phyloP scores from a whole-genome alignment of 2,797 vertebrate species.

The Gadopsis bispinosus region DNA sequence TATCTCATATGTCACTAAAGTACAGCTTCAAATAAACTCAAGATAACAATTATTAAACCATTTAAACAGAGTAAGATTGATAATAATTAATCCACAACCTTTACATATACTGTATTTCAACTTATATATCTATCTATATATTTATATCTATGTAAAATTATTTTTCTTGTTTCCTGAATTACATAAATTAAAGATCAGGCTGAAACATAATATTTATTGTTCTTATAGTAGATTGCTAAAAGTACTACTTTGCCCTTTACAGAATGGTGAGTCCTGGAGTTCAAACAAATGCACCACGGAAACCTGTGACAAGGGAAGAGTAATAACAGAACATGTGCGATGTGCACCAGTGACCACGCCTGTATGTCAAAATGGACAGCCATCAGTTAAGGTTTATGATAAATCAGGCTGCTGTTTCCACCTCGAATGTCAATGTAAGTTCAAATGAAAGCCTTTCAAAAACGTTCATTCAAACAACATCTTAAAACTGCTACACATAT shows the following conservation, averaged over 20 bases:
- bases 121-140: neutral
- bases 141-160: neutral
- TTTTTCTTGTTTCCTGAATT: neutral
- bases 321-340: constrained; percentile 38
- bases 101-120: neutral
- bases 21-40: neutral
- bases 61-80: neutral
- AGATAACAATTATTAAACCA: neutral
- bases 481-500: neutral
- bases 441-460: neutral
- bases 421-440: constrained; percentile 92
- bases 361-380: constrained; percentile 83
- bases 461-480: constrained; percentile 14
- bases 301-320: constrained; percentile 80
- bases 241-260: constrained; percentile 25
- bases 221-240: neutral
- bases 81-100: neutral
- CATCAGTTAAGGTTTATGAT: constrained; percentile 80
- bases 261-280: constrained; percentile 85
- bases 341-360: constrained; percentile 74
- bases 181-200: neutral
- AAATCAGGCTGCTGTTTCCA: constrained; percentile 86
- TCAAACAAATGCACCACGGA: constrained; percentile 80
- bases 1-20: neutral
- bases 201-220: neutral